Evolutionary conservation across 2,888 invertebrate genomes (phyloP).

Genomic region (Nymphalis urticae): DNA sequence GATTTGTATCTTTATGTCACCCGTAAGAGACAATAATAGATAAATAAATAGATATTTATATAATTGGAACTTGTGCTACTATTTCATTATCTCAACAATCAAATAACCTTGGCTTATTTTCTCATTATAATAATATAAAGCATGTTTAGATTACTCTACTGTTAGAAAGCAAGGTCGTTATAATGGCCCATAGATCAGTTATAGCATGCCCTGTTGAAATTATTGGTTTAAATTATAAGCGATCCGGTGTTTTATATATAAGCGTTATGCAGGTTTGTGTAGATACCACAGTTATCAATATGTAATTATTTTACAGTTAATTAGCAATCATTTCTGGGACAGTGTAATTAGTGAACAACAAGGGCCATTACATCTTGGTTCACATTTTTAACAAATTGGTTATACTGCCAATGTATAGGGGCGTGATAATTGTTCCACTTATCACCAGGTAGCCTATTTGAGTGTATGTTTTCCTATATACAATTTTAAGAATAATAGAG

Average conservation of each 20-base stretch:
- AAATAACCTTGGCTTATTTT: conserved; percentile 66
- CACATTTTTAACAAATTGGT: no score
- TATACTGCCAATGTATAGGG: no score
- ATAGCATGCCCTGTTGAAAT: conserved; percentile 1
- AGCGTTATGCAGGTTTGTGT: no score
- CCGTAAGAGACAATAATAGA: conserved; percentile 52
- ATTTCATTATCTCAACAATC: conserved; percentile 64
- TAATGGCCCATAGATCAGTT: conserved; percentile 31
- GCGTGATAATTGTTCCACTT: no score
- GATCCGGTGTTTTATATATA: neutral
- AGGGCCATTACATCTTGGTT: no score
- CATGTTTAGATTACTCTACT: conserved; percentile 55
- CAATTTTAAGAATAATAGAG: no score
- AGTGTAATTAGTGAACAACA: no score
- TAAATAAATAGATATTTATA: neutral
- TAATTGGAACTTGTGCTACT: conserved; percentile 46
- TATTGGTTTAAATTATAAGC: neutral
- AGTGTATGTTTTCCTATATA: no score
- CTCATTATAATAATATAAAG: conserved; percentile 72
- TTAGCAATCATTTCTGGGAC: no score
- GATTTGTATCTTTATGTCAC: conserved; percentile 34
- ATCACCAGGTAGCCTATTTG: no score
- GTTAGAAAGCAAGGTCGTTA: conserved; percentile 77
- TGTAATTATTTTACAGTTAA: no score
- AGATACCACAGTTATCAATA: no score